Base-by-base conservation (phyloP, 2,113 vertebrate species). In the Typhlomys cinereus region DNA sequence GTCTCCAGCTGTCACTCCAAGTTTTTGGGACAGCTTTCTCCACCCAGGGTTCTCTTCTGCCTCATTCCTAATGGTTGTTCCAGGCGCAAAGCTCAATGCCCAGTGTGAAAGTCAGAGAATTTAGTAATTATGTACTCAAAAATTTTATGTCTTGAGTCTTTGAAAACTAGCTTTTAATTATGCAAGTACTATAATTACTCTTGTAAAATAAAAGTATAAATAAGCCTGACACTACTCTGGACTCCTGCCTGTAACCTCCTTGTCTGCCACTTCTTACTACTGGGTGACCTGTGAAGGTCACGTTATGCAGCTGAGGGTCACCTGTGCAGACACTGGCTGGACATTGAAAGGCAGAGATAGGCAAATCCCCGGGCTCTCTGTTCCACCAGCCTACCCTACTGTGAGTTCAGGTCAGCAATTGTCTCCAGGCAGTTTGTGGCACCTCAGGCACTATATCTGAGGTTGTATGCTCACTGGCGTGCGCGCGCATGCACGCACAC, bases 271-370 rank as follows among this genome's bases (percentile, higher is more conserved):
- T 11, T 62, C 15, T 59, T 27, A 2, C 21, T 44, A 0, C 34
- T 21, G 13, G 44, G 36, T 50, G 66, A 44, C 34, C 61, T 14
- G 0, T 41, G 17, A 29, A 36, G 9, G n/a, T 29, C 12, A 36
- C 82, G 9, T 13, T 61, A 5, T 21, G 18, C 34, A 1, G 11
- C 54, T n/a, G n/a, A n/a, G n/a, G 11, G 15, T 9, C 4, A 59
- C 44, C 64, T 0, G 1, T 15, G 29, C 6, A 31, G 10, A 20
- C n/a, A n/a, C n/a, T n/a, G n/a, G n/a, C n/a, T n/a, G n/a, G n/a
- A n/a, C n/a, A n/a, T n/a, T n/a, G n/a, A n/a, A n/a, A n/a, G n/a
- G n/a, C n/a, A n/a, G n/a, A n/a, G n/a, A n/a, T n/a, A n/a, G n/a
- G n/a, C n/a, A n/a, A n/a, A n/a, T n/a, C n/a, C n/a, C n/a, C n/a